These are phyloP conservation scores for Donacobius atricapilla DNA, from an alignment of 2,113 vertebrate species.

Conservation along the genomic window DNA sequence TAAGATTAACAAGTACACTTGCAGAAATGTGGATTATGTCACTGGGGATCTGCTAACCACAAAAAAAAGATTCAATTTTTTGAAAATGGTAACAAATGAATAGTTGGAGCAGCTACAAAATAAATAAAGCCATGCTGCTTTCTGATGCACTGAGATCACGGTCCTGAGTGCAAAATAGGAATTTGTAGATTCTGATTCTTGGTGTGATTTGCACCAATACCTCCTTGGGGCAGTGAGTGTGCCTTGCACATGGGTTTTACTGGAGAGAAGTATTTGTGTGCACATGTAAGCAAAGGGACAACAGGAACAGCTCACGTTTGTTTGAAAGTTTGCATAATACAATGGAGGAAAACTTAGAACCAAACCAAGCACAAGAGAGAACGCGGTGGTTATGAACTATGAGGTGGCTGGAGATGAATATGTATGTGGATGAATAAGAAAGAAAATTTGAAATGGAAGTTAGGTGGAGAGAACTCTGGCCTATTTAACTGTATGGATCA, in stretches of 20 bases:
- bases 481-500: neutral
- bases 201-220: neutral
- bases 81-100: neutral
- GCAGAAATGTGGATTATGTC: conserved; percentile 30
- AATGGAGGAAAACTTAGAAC: neutral
- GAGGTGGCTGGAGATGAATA: neutral
- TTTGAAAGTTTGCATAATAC: neutral
- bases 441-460: conserved; percentile 2
- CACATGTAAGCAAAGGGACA: neutral
- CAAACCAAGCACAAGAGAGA: neutral
- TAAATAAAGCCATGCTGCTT: neutral
- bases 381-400: neutral
- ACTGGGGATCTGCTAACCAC: conserved; percentile 15
- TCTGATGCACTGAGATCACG: neutral
- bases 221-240: neutral
- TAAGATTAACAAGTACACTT: neutral
- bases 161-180: accelerated
- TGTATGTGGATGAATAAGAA: neutral
- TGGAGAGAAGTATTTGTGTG: neutral
- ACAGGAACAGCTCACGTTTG: neutral
- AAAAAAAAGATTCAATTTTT: neutral
- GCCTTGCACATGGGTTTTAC: neutral
- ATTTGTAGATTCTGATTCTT: neutral
- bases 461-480: neutral
- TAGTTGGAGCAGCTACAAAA: neutral